These are phyloP conservation scores for Papilio dardanus DNA, from an alignment of 1,140 invertebrate genomes.

Conservation along the genomic window DNA sequence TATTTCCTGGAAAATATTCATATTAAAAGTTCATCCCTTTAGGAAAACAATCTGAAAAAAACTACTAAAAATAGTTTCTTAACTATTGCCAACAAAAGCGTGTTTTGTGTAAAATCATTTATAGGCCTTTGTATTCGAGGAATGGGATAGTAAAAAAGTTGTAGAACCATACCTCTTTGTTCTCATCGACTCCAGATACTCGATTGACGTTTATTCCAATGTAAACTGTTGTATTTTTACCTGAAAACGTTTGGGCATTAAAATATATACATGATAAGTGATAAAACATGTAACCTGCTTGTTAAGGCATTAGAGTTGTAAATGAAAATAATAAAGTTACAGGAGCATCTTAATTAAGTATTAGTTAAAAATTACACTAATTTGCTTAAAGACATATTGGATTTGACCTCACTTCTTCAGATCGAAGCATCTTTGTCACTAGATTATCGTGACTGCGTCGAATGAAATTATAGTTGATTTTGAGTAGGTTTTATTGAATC, in stretches of 20 bases:
- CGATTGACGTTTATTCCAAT: slow-evolving; percentile 84
- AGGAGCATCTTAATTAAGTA: too few species aligned
- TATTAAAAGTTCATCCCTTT: neutral
- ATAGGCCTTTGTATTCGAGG: too few species aligned
- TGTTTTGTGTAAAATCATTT: too few species aligned
- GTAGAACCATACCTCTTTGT: slow-evolving; percentile 83
- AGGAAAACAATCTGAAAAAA: too few species aligned
- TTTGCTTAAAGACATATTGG: too few species aligned
- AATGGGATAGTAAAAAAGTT: slow-evolving; percentile 29
- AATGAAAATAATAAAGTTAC: too few species aligned
- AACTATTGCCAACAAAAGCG: too few species aligned
- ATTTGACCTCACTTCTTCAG: neutral
- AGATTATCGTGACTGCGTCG: neutral
- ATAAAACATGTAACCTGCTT: neutral
- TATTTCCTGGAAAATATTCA: slow-evolving; percentile 79
- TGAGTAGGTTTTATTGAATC: slow-evolving; percentile 47
- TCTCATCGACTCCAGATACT: slow-evolving; percentile 84
- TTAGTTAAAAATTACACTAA: too few species aligned
- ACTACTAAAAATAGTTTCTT: too few species aligned
- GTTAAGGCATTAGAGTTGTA: too few species aligned
- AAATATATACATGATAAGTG: slow-evolving; percentile 28
- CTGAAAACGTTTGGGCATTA: slow-evolving; percentile 66
- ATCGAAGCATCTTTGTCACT: neutral
- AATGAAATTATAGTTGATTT: slow-evolving; percentile 35
- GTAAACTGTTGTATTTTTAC: slow-evolving; percentile 83